Conservation (phyloP, 1,140 invertebrate genomes). For the Brachionus asplanchnoidis region DNA sequence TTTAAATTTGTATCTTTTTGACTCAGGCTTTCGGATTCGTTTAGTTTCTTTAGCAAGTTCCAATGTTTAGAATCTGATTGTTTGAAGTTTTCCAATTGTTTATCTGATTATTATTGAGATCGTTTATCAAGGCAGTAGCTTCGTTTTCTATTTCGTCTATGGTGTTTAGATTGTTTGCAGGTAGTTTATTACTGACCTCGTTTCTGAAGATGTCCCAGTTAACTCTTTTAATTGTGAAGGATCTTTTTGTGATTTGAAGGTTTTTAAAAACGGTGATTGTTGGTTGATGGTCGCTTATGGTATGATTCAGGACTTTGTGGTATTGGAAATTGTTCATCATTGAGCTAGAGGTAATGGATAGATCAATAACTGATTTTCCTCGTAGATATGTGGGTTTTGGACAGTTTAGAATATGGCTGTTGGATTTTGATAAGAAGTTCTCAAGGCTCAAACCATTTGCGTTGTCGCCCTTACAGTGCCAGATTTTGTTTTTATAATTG, state of each 20-base stretch:
- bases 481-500: no score
- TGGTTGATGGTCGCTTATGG: not conserved
- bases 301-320: not conserved
- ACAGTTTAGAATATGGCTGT: not conserved
- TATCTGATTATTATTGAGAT: no score
- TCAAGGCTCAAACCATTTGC: no score
- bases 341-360: not conserved
- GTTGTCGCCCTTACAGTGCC: no score
- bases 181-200: not conserved
- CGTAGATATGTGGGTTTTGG: not conserved
- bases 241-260: not conserved
- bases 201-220: not conserved
- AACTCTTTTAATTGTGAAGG: not conserved
- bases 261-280: not conserved
- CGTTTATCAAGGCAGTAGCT: no score
- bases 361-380: not conserved
- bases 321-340: not conserved
- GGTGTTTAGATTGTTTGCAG: not conserved
- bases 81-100: no score
- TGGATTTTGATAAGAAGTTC: no score
- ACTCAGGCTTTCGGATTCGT: no score
- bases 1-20: no score
- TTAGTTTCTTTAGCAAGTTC: no score
- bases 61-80: no score
- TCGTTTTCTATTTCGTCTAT: no score